Percentiles rank a stretch among this genome's conserved stretches.
These are phyloP conservation scores for Dasyprocta punctata DNA, from an alignment of 2,113 vertebrate species.

Conservation along the genomic window DNA sequence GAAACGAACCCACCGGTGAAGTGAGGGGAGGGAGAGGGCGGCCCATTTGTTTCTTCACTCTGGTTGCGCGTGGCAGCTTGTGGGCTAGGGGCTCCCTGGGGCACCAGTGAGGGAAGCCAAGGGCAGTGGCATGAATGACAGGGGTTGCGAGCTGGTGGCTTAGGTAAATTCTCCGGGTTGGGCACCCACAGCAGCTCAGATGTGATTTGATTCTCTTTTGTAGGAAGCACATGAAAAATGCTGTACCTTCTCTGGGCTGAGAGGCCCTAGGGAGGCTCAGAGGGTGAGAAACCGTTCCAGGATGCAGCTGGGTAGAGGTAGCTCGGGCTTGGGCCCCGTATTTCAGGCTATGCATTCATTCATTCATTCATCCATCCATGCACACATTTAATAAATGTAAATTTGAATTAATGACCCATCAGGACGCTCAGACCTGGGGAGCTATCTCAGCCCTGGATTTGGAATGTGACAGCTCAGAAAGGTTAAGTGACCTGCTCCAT, in stretches of 20 bases:
- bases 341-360: background rate
- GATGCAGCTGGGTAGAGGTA: background rate
- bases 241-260: background rate
- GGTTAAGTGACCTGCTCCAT: background rate
- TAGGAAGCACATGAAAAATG: background rate
- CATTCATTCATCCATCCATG: background rate
- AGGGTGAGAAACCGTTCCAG: background rate
- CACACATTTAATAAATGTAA: background rate
- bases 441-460: background rate
- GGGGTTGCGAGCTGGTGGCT: no score
- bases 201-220: background rate
- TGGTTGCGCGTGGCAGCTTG: background rate
- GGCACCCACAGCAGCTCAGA: background rate
- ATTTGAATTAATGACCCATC: background rate
- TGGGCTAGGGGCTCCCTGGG: background rate
- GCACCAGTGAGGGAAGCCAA: background rate
- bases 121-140: background rate
- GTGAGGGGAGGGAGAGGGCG: slow-evolving; percentile 3
- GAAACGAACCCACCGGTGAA: slow-evolving; percentile 70
- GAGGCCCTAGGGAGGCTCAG: background rate
- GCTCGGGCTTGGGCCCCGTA: background rate
- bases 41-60: background rate
- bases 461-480: background rate
- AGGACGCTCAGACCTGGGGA: background rate
- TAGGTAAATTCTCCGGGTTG: background rate